phyloP scores from a whole-genome alignment of 1,140 invertebrate genomes.

The Metopolophium dirhodum region DNA sequence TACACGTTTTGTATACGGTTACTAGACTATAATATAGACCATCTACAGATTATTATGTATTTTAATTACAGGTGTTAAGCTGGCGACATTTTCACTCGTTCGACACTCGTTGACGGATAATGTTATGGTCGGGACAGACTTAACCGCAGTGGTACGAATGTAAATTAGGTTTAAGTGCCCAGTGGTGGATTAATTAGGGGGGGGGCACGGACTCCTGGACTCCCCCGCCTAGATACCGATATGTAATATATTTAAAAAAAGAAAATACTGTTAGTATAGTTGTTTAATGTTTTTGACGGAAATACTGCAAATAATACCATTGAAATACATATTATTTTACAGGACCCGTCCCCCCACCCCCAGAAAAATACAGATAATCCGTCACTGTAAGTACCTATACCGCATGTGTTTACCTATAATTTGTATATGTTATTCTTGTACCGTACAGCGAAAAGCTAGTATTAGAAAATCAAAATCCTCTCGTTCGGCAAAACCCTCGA shows the following conservation, averaged over 20 bases:
- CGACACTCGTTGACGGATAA: not conserved
- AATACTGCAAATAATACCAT: no score
- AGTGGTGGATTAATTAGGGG: no score
- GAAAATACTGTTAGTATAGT: no score
- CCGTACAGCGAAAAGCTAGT: not conserved
- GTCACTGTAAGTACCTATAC: not conserved
- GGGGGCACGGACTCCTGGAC: no score
- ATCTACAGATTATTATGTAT: not conserved
- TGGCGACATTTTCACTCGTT: not conserved
- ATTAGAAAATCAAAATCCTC: not conserved
- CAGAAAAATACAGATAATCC: no score
- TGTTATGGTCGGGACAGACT: not conserved
- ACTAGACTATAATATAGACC: not conserved
- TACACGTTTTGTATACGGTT: not conserved
- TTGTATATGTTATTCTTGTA: not conserved
- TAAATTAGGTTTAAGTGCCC: no score
- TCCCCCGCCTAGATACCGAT: no score
- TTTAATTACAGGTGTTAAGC: not conserved
- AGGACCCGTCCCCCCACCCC: no score
- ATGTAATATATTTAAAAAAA: no score
- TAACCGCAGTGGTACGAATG: no score
- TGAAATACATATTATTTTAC: no score
- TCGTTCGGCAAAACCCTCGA: not conserved
- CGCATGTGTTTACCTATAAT: not conserved
- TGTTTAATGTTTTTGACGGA: no score